phyloP scores from a whole-genome alignment of 2,888 invertebrate genomes.

The Mesorhabditis sp. region DNA sequence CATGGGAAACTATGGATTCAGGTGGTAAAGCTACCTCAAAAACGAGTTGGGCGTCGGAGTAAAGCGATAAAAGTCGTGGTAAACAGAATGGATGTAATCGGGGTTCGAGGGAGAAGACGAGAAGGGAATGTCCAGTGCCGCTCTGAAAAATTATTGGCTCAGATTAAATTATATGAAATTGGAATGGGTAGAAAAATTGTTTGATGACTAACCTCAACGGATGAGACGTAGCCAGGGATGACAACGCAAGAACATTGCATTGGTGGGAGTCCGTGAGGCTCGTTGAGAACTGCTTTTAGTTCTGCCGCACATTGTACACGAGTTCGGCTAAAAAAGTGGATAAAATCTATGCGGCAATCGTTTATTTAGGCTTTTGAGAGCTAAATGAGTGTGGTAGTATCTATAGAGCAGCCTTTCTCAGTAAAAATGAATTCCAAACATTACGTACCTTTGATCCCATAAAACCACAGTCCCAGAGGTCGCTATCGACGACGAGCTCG shows the following conservation, averaged over 20 bases:
- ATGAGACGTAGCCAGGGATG: not conserved
- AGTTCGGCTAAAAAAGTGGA: not conserved
- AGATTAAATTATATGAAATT: no score
- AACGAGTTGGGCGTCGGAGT: not conserved
- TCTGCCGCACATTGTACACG: not conserved
- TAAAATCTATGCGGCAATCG: no score
- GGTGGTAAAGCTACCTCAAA: not conserved
- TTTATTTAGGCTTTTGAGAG: not conserved
- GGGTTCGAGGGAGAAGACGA: not conserved
- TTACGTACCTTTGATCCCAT: not conserved
- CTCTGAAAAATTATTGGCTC: not conserved
- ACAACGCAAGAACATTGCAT: not conserved
- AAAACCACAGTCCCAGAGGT: not conserved
- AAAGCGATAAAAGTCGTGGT: not conserved
- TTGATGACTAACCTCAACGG: not conserved
- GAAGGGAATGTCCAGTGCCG: not conserved
- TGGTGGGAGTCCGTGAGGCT: conserved; percentile 1
- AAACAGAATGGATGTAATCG: conserved; percentile 2
- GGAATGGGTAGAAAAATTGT: not conserved
- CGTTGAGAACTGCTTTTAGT: conserved; percentile 4
- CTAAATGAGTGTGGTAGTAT: no score
- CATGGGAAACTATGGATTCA: not conserved
- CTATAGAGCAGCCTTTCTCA: no score
- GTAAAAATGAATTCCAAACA: no score
- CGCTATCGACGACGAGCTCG: not conserved